Base-by-base conservation (phyloP, 2,888 invertebrate genomes). In the Oligia latruncula region DNA sequence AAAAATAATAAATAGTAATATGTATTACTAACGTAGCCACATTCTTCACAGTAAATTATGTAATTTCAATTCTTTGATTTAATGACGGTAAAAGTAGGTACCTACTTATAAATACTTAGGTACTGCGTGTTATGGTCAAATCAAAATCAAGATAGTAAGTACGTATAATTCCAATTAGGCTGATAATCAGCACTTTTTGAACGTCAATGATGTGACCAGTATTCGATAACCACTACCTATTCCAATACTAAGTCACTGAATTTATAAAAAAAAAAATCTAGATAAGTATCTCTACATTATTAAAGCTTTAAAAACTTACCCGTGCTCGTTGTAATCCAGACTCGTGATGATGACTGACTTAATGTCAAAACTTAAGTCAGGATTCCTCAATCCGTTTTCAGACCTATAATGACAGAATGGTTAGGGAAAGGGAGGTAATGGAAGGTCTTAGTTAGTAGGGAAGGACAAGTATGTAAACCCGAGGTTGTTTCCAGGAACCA, bases 311-410 rank as follows among this genome's bases (percentile, higher is more conserved):
- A 73, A 52, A 35, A 64, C 88, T 86, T 29, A 88, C 87, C 87
- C 58, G 11, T 15, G 35, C 67, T 86, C 80, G 55, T 78, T 77
- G 70, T 74, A 80, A 70, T 83, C 78, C 86, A 77, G 78, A 20
- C 77, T 80, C 65, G 92, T 91, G 81, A 91, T 91, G 46, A 92
- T 90, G 8, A 90, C 89, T 2, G 93, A 92, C 74, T 91, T 90
- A 49, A 91, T 73, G 43, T 89, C 84, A 17, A 79, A 84, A 43
- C 81, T 81, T 46, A 92, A 58, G 35, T 90, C 90, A 8, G 88
- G 88, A 23, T 87, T 82, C 73, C 92, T 90, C 6, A 90, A 92
- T 52, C 86, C 92, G 29, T 88, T 88, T 58, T 77, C 86, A 4
- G 93, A 93, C 83, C 95, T 95, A 90, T 1, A 78, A 87, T 20